Conservation (phyloP, 2,797 vertebrate species). For the Poeciliopsis presidionis region DNA sequence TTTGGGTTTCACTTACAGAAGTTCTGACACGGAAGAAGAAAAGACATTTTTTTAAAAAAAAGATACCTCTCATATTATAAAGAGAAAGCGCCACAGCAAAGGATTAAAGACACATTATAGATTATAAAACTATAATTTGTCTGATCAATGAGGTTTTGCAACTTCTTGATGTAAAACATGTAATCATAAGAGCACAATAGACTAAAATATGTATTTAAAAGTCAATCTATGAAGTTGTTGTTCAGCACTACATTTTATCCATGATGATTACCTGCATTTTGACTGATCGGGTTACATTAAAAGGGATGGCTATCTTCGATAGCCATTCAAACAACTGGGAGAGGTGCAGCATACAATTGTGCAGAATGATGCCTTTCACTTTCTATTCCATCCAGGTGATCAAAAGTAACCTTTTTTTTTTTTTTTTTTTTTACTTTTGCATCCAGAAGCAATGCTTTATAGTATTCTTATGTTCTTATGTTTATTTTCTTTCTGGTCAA, state of each 20-base stretch:
- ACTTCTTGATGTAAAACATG: neutral
- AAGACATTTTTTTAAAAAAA: neutral
- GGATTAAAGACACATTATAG: neutral
- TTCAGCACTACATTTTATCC: neutral
- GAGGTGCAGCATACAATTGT: neutral
- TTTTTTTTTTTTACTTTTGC: too few relatives aligned
- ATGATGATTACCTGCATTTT: neutral
- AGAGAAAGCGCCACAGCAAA: neutral
- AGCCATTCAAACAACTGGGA: neutral
- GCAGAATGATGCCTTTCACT: neutral
- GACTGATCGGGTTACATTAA: neutral
- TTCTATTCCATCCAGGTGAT: neutral
- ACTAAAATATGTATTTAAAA: neutral
- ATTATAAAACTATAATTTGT: neutral
- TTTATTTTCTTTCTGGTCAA: neutral
- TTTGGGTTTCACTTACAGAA: neutral
- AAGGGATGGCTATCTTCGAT: neutral
- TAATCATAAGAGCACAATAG: neutral
- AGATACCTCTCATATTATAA: neutral
- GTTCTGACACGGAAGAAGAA: neutral
- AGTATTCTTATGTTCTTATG: neutral
- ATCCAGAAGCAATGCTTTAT: neutral
- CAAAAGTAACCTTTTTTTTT: neutral
- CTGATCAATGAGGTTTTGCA: neutral
- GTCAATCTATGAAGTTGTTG: neutral